phyloP scores from a whole-genome alignment of 1,140 invertebrate genomes.

The Pogonognathellus flavescens region DNA sequence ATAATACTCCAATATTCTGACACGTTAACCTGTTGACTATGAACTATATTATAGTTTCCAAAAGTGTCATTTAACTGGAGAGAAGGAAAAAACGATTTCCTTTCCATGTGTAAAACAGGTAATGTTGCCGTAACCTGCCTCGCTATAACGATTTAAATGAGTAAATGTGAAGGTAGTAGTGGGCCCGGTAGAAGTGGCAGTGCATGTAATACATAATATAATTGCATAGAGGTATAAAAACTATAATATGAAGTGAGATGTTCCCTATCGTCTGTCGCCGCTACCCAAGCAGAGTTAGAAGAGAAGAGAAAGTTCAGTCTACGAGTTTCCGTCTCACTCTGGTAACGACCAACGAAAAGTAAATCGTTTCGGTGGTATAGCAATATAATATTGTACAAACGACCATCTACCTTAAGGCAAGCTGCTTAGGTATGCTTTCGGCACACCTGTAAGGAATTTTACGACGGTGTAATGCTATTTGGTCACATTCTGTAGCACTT shows the following conservation, averaged over 20 bases:
- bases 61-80: too few relatives aligned
- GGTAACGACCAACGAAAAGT: conserved; percentile 32
- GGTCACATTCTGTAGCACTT: too few relatives aligned
- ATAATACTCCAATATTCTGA: too few relatives aligned
- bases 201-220: not conserved
- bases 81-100: too few relatives aligned
- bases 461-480: not conserved
- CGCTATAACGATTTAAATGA: too few relatives aligned
- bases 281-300: not conserved
- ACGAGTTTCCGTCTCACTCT: conserved; percentile 11
- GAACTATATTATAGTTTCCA: too few relatives aligned
- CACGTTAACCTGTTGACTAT: too few relatives aligned
- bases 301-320: conserved; percentile 22
- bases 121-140: too few relatives aligned
- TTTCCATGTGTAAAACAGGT: too few relatives aligned
- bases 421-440: not conserved
- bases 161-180: not conserved
- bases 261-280: conserved; percentile 5
- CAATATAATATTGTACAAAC: conserved; percentile 8
- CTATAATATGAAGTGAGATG: not conserved
- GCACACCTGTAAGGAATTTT: conserved; percentile 21
- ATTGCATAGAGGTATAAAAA: not conserved
- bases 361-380: not conserved
- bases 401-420: not conserved
- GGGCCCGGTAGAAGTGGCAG: not conserved